phyloP scores from a whole-genome alignment of 1,140 invertebrate species.

The Drosophila azteca region DNA sequence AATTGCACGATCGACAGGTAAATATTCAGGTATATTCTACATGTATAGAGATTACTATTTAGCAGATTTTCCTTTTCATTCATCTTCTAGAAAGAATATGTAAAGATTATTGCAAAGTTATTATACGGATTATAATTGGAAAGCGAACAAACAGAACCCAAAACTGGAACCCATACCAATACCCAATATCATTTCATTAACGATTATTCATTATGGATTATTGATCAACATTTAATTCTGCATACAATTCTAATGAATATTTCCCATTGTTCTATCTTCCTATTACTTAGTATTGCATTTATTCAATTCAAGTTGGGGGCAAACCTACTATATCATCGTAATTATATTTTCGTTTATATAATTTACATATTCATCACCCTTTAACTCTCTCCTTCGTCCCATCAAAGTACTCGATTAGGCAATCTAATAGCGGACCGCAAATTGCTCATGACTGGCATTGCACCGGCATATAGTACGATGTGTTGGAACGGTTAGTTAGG shows the following conservation, averaged over 20 bases:
- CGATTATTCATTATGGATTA: no score
- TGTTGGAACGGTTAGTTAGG: background rate
- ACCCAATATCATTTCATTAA: no score
- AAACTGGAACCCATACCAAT: no score
- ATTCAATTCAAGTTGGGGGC: background rate
- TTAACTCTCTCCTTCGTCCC: background rate
- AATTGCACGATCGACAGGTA: no score
- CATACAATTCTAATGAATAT: slow-evolving; percentile 3
- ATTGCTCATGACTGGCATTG: slow-evolving; percentile 35
- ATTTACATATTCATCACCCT: slow-evolving; percentile 12
- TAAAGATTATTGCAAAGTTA: no score
- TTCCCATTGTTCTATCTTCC: slow-evolving; percentile 7
- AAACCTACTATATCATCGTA: slow-evolving; percentile 4
- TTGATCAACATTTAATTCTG: slow-evolving; percentile 14
- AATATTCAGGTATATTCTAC: no score
- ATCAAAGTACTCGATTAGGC: slow-evolving; percentile 16
- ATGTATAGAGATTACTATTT: no score
- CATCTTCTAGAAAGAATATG: no score
- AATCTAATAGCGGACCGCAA: slow-evolving; percentile 40
- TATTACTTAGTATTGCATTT: background rate
- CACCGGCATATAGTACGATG: slow-evolving; percentile 8
- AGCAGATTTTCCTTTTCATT: no score
- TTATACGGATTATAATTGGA: no score
- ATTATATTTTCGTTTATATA: slow-evolving; percentile 8
- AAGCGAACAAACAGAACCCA: no score